phyloP scores from a whole-genome alignment of 2,888 invertebrate species.

The Euproctis similis region DNA sequence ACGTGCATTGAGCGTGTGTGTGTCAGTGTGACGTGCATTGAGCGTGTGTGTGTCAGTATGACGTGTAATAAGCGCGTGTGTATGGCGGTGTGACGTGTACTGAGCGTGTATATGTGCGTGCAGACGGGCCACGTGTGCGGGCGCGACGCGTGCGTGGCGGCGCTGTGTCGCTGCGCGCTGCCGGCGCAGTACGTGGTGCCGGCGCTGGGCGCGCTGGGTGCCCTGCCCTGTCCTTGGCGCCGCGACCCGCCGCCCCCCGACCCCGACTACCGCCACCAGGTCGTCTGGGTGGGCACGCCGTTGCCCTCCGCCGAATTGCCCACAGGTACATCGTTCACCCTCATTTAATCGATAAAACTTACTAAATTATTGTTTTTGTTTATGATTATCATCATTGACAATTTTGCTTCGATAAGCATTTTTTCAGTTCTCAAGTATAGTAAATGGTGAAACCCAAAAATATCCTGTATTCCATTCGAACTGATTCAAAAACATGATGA shows the following conservation, averaged over 20 bases:
- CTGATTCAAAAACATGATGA: too few relatives aligned
- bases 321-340: too few relatives aligned
- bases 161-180: constrained; percentile 96
- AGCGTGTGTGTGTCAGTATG: not conserved
- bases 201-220: constrained; percentile 88
- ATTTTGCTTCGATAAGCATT: too few relatives aligned
- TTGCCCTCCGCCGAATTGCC: constrained; percentile 89
- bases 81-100: not conserved
- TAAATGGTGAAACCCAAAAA: too few relatives aligned
- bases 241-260: constrained; percentile 84
- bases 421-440: too few relatives aligned
- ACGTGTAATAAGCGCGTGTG: not conserved
- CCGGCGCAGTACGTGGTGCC: constrained; percentile 96
- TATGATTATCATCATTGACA: too few relatives aligned
- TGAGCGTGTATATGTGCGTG: not conserved
- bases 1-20: not conserved
- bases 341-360: too few relatives aligned
- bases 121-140: constrained; percentile 75
- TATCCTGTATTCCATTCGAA: too few relatives aligned
- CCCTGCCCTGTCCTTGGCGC: constrained; percentile 93
- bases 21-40: too few relatives aligned
- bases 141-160: constrained; percentile 94
- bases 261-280: constrained; percentile 91
- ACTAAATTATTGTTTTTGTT: too few relatives aligned
- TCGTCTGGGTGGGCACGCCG: constrained; percentile 97